These are phyloP conservation scores for Achatina immaculata DNA, from an alignment of 1,140 invertebrate genomes.

Conservation along the genomic window DNA sequence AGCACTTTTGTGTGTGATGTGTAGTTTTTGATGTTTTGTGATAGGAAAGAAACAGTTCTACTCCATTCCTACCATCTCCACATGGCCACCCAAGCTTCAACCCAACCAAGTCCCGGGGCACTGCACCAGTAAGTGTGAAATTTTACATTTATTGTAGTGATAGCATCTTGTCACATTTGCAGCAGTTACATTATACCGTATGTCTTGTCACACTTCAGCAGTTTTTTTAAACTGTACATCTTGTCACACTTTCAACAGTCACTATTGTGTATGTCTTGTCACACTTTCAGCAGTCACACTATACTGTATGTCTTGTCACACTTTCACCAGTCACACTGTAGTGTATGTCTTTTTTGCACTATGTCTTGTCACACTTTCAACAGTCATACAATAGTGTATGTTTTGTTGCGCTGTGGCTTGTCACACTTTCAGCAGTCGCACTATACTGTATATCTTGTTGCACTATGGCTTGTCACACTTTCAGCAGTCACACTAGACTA, in stretches of 20 bases:
- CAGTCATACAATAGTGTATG: too few species aligned
- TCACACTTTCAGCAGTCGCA: neutral
- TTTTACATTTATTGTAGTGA: neutral
- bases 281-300: neutral
- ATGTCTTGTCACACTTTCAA: too few species aligned
- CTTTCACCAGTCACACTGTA: conserved; percentile 1
- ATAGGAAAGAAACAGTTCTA: conserved; percentile 45
- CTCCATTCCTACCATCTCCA: conserved; percentile 86
- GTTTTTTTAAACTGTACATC: conserved; percentile 1
- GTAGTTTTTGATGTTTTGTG: conserved; percentile 1
- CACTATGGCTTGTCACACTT: neutral
- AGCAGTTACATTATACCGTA: too few species aligned
- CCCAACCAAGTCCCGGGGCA: conserved; percentile 85
- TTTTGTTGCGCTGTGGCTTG: too few species aligned
- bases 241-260: neutral
- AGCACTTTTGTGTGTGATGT: too few species aligned
- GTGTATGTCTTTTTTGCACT: neutral
- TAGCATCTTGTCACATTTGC: too few species aligned
- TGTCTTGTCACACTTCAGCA: neutral
- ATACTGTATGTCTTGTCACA: neutral
- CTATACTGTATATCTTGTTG: neutral
- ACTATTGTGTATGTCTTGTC: too few species aligned
- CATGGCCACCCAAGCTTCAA: conserved; percentile 94
- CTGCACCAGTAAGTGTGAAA: neutral
- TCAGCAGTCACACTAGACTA: neutral